phyloP scores from a whole-genome alignment of 2,113 vertebrate species.

The Galbula dea region DNA sequence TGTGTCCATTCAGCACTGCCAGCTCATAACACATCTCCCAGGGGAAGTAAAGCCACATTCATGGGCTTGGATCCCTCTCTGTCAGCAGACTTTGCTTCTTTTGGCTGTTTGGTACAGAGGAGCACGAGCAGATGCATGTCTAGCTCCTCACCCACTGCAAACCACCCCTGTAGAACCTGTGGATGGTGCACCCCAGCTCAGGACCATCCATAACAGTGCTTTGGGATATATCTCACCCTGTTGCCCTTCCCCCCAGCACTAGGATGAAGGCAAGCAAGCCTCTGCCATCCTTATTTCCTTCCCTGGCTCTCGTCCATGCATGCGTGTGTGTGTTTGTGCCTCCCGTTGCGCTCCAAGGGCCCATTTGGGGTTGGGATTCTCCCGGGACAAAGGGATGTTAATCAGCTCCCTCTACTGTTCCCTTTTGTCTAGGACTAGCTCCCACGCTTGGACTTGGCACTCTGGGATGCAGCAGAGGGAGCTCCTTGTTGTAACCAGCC shows the following conservation, averaged over 20 bases:
- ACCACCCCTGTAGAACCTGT: accelerated
- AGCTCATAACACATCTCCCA: background rate
- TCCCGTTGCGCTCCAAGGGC: background rate
- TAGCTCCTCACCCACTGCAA: background rate
- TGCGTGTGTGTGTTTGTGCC: slow-evolving; percentile 13
- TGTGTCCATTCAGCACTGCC: background rate
- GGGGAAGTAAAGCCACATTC: slow-evolving; percentile 37
- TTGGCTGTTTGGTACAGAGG: accelerated
- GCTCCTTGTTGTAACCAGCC: slow-evolving; percentile 50
- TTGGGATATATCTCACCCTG: accelerated
- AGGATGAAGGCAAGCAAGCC: background rate
- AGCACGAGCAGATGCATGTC: accelerated
- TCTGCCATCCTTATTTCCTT: background rate
- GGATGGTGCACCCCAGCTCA: accelerated
- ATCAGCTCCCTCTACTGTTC: slow-evolving; percentile 70
- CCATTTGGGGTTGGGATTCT: slow-evolving; percentile 41
- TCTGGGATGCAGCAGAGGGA: slow-evolving; percentile 59
- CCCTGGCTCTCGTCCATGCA: slow-evolving; percentile 9
- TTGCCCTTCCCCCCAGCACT: background rate
- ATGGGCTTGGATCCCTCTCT: background rate
- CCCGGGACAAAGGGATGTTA: slow-evolving; percentile 69
- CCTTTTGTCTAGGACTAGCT: slow-evolving; percentile 65
- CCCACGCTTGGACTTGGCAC: slow-evolving; percentile 68
- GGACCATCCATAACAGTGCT: background rate
- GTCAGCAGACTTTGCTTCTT: background rate